Base-by-base conservation (phyloP, 1,140 invertebrate species). In the Cydia strobilella region DNA sequence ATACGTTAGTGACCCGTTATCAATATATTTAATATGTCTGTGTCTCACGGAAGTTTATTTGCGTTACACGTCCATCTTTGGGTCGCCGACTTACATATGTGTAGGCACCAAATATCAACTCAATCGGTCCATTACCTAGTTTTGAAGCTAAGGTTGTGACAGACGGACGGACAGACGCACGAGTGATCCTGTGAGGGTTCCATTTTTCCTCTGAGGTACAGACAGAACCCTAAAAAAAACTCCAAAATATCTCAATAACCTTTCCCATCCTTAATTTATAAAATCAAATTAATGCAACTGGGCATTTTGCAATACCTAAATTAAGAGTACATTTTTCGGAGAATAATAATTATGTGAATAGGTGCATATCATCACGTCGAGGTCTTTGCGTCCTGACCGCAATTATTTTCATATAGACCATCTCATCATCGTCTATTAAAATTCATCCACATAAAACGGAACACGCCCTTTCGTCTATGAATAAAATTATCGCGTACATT, bases 381-480 rank as follows among this genome's bases (percentile, higher is more conserved):
- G 13, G 74, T 75, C 74, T 80, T 74, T 82, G 76, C 75, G 74
- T 74, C 75, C 66, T 84, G 82, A 81, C 83, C 82, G 77, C 73
- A 83, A 85, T 85, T 84, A 86, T 81, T 83, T 79, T 76, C 81
- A 69, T 75, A 75, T 75, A 76, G 75, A 76, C 77, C 74, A 75
- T 74, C 79, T 84, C 82, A 87, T 89, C 85, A 84, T 84, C 77
- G 78, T 81, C 80, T 87, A 88, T 88, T 89, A 86, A 89, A 87
- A 89, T 87, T 87, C 86, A 87, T 84, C 79, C 82, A 84, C 79
- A 85, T 79, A 81, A 45, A 75, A 75, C 18, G 35, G 69, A 62
- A 72, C 25, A 81, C 77, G 83, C 84, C 84, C 84, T 84, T 82
- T 81, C 74, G 75, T 82, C 79, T 82, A 80, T 82, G 82, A 84